A percentile compares a stretch with the other conserved stretches of the same genome.
Evolutionary conservation across 2,888 invertebrate species (phyloP).

Genomic region (Lycia hirtaria): DNA sequence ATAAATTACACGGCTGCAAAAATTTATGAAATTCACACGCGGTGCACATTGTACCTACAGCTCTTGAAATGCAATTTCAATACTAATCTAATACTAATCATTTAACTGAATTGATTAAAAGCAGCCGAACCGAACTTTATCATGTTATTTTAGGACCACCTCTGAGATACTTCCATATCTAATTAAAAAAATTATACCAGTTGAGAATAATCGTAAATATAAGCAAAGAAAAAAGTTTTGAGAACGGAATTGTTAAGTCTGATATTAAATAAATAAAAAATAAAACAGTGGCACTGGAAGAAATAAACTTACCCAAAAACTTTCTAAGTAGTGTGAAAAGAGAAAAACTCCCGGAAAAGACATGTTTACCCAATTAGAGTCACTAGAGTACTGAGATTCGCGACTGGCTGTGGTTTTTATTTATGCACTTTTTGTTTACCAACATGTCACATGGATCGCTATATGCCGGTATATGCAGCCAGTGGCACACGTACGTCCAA

Average conservation of each 20-base stretch:
- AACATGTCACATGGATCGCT: slow-evolving; percentile 74
- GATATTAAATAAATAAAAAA: neutral
- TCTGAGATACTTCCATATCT: too few relatives aligned
- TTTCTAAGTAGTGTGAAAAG: slow-evolving; percentile 78
- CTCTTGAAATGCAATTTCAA: too few relatives aligned
- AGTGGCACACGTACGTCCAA: slow-evolving; percentile 30
- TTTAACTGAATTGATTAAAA: too few relatives aligned
- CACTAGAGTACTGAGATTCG: slow-evolving; percentile 68
- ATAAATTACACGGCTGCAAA: slow-evolving; percentile 16
- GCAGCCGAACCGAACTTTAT: too few relatives aligned
- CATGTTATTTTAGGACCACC: too few relatives aligned
- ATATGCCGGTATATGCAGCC: slow-evolving; percentile 45
- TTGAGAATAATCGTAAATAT: too few relatives aligned
- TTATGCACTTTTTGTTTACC: slow-evolving; percentile 81
- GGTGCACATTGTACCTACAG: neutral
- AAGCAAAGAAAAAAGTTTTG: too few relatives aligned
- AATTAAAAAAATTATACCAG: neutral
- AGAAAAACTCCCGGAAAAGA: slow-evolving; percentile 77
- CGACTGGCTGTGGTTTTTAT: slow-evolving; percentile 69
- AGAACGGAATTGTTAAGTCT: too few relatives aligned
- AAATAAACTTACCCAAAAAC: slow-evolving; percentile 76
- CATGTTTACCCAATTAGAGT: slow-evolving; percentile 68
- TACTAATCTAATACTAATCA: too few relatives aligned
- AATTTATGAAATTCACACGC: slow-evolving; percentile 5
- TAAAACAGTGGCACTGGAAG: slow-evolving; percentile 19